Base-by-base conservation (phyloP, 1,140 invertebrate genomes). In the Brachionus calyciflorus region DNA sequence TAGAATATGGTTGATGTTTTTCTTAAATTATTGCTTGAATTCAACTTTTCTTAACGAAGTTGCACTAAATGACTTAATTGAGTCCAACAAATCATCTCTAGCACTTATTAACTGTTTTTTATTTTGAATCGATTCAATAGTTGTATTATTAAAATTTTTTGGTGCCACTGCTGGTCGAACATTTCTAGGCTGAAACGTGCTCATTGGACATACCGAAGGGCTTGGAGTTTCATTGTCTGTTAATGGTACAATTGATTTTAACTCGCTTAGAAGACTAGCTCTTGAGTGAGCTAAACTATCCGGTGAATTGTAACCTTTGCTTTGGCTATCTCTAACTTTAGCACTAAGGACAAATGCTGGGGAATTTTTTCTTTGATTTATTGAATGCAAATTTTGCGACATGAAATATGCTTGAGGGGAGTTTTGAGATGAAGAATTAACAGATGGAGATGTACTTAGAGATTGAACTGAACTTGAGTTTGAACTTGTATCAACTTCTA, bases 21-120 rank as follows among this genome's bases (percentile, higher is more conserved):
- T n/a, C n/a, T 65, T 65, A 44, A 21, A 24, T 24, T 3, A 26
- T 44, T 44, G 41, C 21, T 65, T 37, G 33, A 44, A n/a, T n/a
- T 44, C 44, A 19, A 65, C 41, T 65, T 65, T 65, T 44, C 21
- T 65, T 14, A 65, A 24, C 12, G 33, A 19, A 7, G 60, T 24
- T 44, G 44, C 19, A 65, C 60, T 73, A 73, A 73, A 73, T 19
- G 44, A 33, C 26, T 73, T 73, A 40, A 73, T 73, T 12, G 69
- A 73, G 30, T 73, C 69, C 26, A 73, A 37, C 19, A 73, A 41
- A 26, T 55, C 69, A 3, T 73, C 69, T 55, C 69, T 49, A 12
- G 46, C 46, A 24, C 51, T 51, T 17, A 73, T 10, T 51, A 73
- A 51, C 30, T 73, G 69, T 19, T 73, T 73, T 51, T 55, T 49